Base-by-base conservation (phyloP, 2,113 vertebrate species). In the Glaucidium brasilianum region DNA sequence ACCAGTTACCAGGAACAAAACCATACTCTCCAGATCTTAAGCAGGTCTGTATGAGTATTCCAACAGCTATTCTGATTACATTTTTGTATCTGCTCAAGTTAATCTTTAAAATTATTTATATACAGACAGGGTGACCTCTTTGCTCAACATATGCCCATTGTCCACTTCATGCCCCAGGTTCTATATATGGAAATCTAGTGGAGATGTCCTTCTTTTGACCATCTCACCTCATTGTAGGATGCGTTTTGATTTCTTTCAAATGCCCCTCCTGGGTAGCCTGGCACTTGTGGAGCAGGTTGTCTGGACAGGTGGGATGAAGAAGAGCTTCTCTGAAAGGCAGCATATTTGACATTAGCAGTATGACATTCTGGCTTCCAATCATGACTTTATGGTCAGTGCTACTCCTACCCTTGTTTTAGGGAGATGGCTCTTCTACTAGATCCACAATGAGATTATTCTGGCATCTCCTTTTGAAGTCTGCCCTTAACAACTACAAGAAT, bases 261-360 rank as follows among this genome's bases (percentile, higher is more conserved):
- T 22, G 32, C 22, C 11, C 47, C 43, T 52, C 15, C 88, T 30
- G 39, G 12, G 60, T 62, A 67, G 86, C 2, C 68, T 56, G 94
- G 56, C 29, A 14, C 5, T 7, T 21, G 75, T 45, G 25, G 82
- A 56, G 32, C 71, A 63, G 62, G 59, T 17, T 72, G 67, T 12
- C 11, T 12, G 80, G 80, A 2, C 0, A 3, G 41, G 21, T 13
- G 49, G 59, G 26, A 10, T 4, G 29, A 15, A 68, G 72, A 71
- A 20, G 60, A 78, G 32, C 26, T 52, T 30, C 77, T 86, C 97
- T 97, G 93, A 18, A 94, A 95, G 59, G 60, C 43, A 91, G n/a
- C 69, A 9, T 2, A 5, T 16, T 47, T 86, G 67, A 29, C 13
- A 23, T 91, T 27, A 85, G 50, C 34, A 47, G 13, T 23, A 41